Evolutionary conservation across 2,888 invertebrate species (phyloP).

Genomic region (Conchocele bisecta): DNA sequence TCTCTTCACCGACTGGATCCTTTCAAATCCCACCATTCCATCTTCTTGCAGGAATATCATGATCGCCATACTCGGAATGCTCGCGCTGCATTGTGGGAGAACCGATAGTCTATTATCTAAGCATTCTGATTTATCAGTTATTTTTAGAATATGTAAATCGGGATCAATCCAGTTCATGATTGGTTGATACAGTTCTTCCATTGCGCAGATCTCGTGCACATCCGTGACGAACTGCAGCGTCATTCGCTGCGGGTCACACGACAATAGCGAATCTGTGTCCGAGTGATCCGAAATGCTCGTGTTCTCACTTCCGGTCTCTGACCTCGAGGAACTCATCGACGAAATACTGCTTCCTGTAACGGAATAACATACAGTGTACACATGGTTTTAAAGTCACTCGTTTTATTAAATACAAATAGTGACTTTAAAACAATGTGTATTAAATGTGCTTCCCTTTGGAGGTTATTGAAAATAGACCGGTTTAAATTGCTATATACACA

Average conservation of each 20-base stretch:
- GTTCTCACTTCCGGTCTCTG: slow-evolving; percentile 66
- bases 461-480: no score
- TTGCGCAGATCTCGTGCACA: slow-evolving; percentile 62
- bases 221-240: slow-evolving; percentile 69
- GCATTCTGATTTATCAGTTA: slow-evolving; percentile 59
- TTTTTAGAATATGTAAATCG: slow-evolving; percentile 68
- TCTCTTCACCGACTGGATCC: slow-evolving; percentile 65
- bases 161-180: slow-evolving; percentile 71
- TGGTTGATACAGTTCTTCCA: slow-evolving; percentile 71
- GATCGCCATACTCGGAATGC: slow-evolving; percentile 67
- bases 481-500: no score
- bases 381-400: neutral
- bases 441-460: no score
- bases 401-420: slow-evolving; percentile 16
- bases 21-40: slow-evolving; percentile 64
- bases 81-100: slow-evolving; percentile 43
- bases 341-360: slow-evolving; percentile 66
- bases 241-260: slow-evolving; percentile 67
- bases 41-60: slow-evolving; percentile 72
- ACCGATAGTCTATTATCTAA: slow-evolving; percentile 34
- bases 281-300: slow-evolving; percentile 66
- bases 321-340: slow-evolving; percentile 61
- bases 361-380: neutral
- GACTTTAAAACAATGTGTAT: slow-evolving; percentile 67
- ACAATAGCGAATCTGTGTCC: slow-evolving; percentile 63